Evolutionary conservation across 2,797 vertebrate genomes (phyloP), one percentile per base, ranked within the genome.

Genomic region (Cossypha dichroa): DNA sequence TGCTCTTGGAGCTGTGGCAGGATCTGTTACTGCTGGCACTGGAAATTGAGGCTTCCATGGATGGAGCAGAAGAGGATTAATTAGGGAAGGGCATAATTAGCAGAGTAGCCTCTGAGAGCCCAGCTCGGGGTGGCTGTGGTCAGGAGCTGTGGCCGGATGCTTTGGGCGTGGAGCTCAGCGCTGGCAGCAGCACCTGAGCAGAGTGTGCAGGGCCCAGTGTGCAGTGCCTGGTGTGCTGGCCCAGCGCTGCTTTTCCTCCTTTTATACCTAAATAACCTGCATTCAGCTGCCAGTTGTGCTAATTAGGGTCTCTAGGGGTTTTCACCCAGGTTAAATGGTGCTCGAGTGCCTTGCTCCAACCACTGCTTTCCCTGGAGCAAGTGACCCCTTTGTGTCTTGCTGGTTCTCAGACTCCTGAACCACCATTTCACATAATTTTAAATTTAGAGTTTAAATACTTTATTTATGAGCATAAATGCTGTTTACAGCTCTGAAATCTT

Each of bases 81-180:
- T 56, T 36, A 49, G 52, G 26, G 29, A 51, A 79, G 55, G 38
- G 59, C 15, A 0, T 8, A 7, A 66, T 34, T 8, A 36, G 43
- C 55, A 76, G 33, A 46, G 41, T 0, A 9, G 49, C 13, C 0
- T 0, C n/a, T 29, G 74, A 13, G 54, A 52, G 34, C 36, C 10
- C 62, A n/a, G 16, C 63, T 28, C 5, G 43, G 14, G 64, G n/a
- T 19, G 3, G 28, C 7, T 1, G 49, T 6, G 64, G 22, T 4
- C 51, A 4, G 40, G 52, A 29, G 0, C 29, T 4, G 8, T 3
- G 45, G 34, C 3, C 0, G 46, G 48, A 6, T 3, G 15, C 14
- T 46, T 7, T 9, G 13, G 0, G 43, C 21, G 6, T 5, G 3
- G 43, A 45, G 43, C 21, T 22, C 43, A 22, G 43, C 3, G 11